Percentiles rank a stretch among this genome's conserved stretches.
Conservation (phyloP, 2,888 invertebrate genomes). For the Machimus rusticus region DNA sequence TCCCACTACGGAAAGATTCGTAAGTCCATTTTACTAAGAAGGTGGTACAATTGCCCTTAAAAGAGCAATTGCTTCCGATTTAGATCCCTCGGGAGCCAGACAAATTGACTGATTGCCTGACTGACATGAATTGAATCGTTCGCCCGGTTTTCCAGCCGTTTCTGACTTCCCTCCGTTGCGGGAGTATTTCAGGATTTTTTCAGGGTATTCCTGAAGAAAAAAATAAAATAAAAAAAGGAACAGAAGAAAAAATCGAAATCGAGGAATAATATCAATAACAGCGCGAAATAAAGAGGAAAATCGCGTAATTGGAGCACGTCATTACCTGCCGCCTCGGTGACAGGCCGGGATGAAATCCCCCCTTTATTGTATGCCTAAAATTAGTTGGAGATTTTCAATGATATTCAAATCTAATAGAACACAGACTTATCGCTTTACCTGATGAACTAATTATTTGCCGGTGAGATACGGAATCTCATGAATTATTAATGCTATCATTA, state of each 20-base stretch:
- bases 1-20: background rate
- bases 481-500: conserved; percentile 8
- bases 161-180: background rate
- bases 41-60: background rate
- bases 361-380: background rate
- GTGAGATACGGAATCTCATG: background rate
- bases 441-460: conserved; percentile 4
- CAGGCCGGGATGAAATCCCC: background rate
- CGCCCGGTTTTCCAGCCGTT: background rate
- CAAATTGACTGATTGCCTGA: background rate
- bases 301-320: background rate
- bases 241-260: background rate
- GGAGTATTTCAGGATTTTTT: background rate
- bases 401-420: background rate
- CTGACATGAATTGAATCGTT: background rate
- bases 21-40: background rate
- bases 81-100: background rate
- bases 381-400: background rate
- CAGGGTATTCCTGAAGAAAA: background rate
- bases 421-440: background rate
- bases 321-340: background rate
- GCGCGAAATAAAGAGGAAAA: background rate
- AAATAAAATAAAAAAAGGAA: background rate
- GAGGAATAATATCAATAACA: background rate
- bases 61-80: background rate